Evolutionary conservation across 1,140 invertebrate species (phyloP), one percentile per base, ranked within the genome.

Genomic region (Ptiloglossa arizonensis): DNA sequence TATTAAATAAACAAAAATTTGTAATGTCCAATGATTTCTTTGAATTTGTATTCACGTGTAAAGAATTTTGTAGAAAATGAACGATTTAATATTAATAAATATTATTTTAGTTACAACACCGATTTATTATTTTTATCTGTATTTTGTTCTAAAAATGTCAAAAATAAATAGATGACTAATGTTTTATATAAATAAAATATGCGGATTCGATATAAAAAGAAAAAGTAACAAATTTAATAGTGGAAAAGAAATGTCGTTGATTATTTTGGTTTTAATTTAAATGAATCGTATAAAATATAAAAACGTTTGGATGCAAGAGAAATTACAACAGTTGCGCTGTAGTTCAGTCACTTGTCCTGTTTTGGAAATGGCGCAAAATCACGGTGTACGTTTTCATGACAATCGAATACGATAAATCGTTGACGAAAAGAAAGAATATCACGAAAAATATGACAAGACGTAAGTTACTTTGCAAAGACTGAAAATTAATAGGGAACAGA

Each of bases 291-390:
- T 5, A 24, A 70, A 70, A 38, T 70, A 6, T 8, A 35, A 77
- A 63, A 59, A 57, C 44, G 38, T 52, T 62, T 54, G 41, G 64
- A 57, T 15, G 11, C 11, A 4, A 24, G 11, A 15, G 6, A 72
- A 62, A 71, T 67, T 54, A 75, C 32, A 76, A 69, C 32, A 75
- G 63, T 70, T 77, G 73, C 79, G 73, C 66, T 24, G 79, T 69
- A 69, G 63, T 62, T 69, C 73, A 79, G 29, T 67, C 62, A 41
- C 13, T 79, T 79, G 54, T 77, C 15, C 41, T 67, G 29, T 41
- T 59, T 52, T 54, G 63, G 52, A 76, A 75, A 80, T 80, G 79
- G 79, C 79, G 72, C 35, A 68, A 81, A 77, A 80, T 44, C 17
- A 52, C 27, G 52, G 74, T 81, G 56, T 35, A 67, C 27, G 22